A percentile compares a stretch with the other conserved stretches of the same genome.
These are phyloP conservation scores for Conchocele bisecta DNA, from an alignment of 2,888 invertebrate genomes.

Conservation along the genomic window DNA sequence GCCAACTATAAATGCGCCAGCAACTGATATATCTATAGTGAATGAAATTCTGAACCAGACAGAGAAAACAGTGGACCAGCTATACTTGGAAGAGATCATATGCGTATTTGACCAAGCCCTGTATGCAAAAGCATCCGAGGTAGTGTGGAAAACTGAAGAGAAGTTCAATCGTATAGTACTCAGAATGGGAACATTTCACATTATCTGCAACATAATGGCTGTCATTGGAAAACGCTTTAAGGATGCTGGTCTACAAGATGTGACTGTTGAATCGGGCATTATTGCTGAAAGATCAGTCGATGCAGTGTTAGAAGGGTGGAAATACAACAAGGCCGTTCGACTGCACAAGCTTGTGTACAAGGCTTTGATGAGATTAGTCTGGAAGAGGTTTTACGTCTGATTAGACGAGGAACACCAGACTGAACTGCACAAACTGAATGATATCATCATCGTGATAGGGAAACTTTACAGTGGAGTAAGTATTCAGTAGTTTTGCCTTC, in stretches of 20 bases:
- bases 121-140: slow-evolving; percentile 22
- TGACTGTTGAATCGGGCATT: slow-evolving; percentile 14
- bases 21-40: too few relatives aligned
- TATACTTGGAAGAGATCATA: neutral
- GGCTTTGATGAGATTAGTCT: slow-evolving; percentile 21
- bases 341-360: slow-evolving; percentile 38
- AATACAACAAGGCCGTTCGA: slow-evolving; percentile 41
- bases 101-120: slow-evolving; percentile 33
- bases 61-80: neutral
- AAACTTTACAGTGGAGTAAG: too few relatives aligned
- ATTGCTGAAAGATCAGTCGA: slow-evolving; percentile 22
- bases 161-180: neutral
- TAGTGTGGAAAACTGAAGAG: slow-evolving; percentile 12
- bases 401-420: too few relatives aligned
- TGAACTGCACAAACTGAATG: too few relatives aligned
- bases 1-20: slow-evolving; percentile 8
- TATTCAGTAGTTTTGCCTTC: too few relatives aligned
- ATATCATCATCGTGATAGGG: too few relatives aligned
- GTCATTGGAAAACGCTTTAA: slow-evolving; percentile 19
- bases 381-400: too few relatives aligned
- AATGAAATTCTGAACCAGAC: too few relatives aligned
- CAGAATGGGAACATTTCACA: slow-evolving; percentile 37
- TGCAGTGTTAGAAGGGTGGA: slow-evolving; percentile 25
- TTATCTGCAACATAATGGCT: too few relatives aligned
- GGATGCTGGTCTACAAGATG: slow-evolving; percentile 29